Percentiles rank a stretch among this genome's conserved stretches.
phyloP scores from a whole-genome alignment of 2,113 vertebrate species.

The Tonatia bakeri region DNA sequence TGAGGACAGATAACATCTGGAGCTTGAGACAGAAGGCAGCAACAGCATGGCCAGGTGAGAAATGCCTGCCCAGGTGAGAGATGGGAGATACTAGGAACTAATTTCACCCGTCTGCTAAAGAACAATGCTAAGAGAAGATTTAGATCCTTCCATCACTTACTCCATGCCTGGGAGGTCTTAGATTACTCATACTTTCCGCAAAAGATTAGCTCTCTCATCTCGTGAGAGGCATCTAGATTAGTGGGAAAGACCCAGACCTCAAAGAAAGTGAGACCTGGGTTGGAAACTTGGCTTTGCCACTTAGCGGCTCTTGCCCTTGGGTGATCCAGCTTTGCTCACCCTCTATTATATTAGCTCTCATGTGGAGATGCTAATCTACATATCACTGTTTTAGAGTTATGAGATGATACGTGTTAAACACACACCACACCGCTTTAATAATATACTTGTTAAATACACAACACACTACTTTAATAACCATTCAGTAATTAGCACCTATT shows the following conservation, averaged over 20 bases:
- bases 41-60: neutral
- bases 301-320: neutral
- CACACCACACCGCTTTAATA: neutral
- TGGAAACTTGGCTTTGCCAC: neutral
- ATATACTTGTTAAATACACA: neutral
- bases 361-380: neutral
- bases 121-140: neutral
- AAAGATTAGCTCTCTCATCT: neutral
- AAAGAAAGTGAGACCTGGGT: neutral
- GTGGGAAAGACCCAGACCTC: neutral
- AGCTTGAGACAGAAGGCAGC: neutral
- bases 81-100: neutral
- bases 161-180: neutral
- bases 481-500: neutral
- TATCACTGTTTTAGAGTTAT: neutral
- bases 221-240: neutral
- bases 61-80: neutral
- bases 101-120: neutral
- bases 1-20: neutral
- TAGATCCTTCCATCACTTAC: neutral
- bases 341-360: neutral
- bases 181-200: neutral
- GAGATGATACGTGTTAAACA: neutral
- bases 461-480: neutral
- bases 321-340: neutral